phyloP scores from a whole-genome alignment of 2,888 invertebrate species.

The Apodemia hepburni region DNA sequence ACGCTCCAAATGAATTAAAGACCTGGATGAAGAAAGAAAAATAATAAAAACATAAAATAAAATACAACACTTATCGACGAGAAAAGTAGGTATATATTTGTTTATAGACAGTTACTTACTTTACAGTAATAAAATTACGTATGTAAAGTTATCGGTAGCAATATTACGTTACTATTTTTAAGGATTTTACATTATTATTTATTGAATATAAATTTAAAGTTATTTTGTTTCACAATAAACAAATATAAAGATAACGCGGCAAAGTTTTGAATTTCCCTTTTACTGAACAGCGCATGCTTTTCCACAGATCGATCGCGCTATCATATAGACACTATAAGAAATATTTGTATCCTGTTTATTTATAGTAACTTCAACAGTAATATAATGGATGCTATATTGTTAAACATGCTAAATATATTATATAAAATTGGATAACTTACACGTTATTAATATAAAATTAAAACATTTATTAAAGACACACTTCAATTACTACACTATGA shows the following conservation, averaged over 20 bases:
- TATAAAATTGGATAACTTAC: not conserved
- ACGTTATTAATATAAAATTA: not conserved
- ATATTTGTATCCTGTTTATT: not conserved
- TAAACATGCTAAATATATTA: not conserved
- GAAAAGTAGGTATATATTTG: not conserved
- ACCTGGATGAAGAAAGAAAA: conserved; percentile 24
- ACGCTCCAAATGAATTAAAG: conserved; percentile 31
- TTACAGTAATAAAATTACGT: too few species aligned
- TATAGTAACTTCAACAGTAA: not conserved
- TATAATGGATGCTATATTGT: not conserved
- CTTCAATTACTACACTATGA: not conserved
- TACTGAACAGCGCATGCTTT: conserved; percentile 55
- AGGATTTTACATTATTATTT: not conserved
- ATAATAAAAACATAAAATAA: conserved; percentile 27
- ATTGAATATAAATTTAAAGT: not conserved
- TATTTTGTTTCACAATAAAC: not conserved
- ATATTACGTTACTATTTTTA: too few species aligned
- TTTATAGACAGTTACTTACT: not conserved
- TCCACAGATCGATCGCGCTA: conserved; percentile 45
- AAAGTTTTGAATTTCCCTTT: conserved; percentile 34
- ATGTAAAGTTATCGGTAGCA: too few species aligned
- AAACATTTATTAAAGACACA: not conserved
- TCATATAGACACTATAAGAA: conserved; percentile 24
- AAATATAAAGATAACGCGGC: conserved; percentile 37
- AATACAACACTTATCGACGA: conserved; percentile 1